Evolutionary conservation across 2,113 vertebrate species (phyloP).

Genomic region (Muscicapa adusta): DNA sequence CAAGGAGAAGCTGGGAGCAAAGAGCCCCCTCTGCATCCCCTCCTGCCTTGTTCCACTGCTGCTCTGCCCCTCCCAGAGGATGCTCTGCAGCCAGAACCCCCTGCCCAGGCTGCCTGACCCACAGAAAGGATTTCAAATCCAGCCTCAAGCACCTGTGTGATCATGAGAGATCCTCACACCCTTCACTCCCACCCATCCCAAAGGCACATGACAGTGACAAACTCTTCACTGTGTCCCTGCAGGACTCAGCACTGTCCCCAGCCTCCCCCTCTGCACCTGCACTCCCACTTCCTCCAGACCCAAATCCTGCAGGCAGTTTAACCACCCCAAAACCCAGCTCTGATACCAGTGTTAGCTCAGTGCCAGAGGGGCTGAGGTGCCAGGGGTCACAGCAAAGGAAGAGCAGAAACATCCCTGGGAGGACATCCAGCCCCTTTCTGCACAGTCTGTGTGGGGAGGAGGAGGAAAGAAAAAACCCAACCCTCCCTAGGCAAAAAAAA

Average conservation of each 20-base stretch:
- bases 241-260: not conserved
- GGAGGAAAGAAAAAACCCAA: not conserved
- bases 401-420: not conserved
- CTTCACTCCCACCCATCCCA: not conserved
- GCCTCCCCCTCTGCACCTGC: not conserved
- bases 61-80: not conserved
- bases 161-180: not conserved
- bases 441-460: not conserved
- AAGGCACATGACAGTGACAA: not conserved
- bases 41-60: not conserved
- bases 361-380: not conserved
- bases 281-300: no score
- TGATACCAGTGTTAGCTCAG: not conserved
- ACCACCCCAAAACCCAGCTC: not conserved
- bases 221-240: fast-evolving
- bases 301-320: not conserved
- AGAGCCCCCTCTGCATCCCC: not conserved
- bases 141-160: not conserved
- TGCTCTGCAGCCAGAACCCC: not conserved
- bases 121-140: not conserved
- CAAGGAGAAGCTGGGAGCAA: not conserved
- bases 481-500: not conserved
- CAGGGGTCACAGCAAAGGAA: not conserved
- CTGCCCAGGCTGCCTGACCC: not conserved
- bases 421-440: not conserved